A percentile compares a stretch with the other conserved stretches of the same genome.
Evolutionary conservation across 2,797 vertebrate genomes (phyloP).

Genomic region (Eleutherodactylus coqui): DNA sequence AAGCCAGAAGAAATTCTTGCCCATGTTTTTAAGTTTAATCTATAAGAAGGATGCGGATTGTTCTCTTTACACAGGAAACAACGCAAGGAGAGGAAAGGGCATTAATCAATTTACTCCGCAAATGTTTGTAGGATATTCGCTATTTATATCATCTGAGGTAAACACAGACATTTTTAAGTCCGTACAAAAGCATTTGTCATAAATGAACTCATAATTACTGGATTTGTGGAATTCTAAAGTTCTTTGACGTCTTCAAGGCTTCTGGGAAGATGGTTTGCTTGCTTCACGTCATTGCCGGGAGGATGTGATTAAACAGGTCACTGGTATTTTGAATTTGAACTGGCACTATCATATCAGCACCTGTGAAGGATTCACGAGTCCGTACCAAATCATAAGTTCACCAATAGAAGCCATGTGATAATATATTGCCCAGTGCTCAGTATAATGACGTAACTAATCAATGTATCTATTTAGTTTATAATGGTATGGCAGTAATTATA

Average conservation of each 20-base stretch:
- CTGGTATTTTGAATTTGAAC: constrained; percentile 18
- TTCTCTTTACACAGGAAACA: constrained; percentile 27
- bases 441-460: background rate
- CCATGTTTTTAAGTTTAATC: constrained; percentile 6
- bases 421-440: background rate
- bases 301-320: constrained; percentile 56
- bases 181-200: constrained; percentile 49
- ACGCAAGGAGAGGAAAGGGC: constrained; percentile 21
- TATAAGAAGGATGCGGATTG: constrained; percentile 25
- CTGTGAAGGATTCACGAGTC: constrained; percentile 14
- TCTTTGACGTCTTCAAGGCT: constrained; percentile 46
- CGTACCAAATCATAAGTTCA: background rate
- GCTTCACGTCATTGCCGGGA: constrained; percentile 24
- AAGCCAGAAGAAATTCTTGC: background rate
- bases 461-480: too few relatives aligned
- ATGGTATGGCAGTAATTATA: too few relatives aligned
- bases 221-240: constrained; percentile 47
- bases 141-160: constrained; percentile 52
- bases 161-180: constrained; percentile 53
- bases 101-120: constrained; percentile 46
- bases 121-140: constrained; percentile 34
- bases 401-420: too few relatives aligned
- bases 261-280: constrained; percentile 59
- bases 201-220: constrained; percentile 52
- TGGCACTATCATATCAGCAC: background rate